A percentile compares a stretch with the other conserved stretches of the same genome.
These are phyloP conservation scores for Eidolon dupreanum DNA, from an alignment of 2,797 vertebrate genomes.

Conservation along the genomic window DNA sequence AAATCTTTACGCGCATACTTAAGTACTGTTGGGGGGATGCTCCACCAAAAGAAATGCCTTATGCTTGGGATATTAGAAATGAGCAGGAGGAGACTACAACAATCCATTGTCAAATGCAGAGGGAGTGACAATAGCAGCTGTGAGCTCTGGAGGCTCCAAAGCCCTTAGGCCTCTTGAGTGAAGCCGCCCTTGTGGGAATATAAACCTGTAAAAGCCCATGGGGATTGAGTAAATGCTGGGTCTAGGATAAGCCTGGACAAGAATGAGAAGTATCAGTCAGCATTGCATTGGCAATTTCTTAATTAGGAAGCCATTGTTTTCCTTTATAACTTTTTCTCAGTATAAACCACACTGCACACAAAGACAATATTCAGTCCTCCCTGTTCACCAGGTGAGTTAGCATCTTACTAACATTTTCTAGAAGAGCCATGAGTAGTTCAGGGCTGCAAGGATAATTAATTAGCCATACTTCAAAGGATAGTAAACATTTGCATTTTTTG, in stretches of 20 bases:
- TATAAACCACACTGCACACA: background rate
- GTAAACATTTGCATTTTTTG: background rate
- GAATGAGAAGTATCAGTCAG: background rate
- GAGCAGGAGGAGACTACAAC: rapidly evolving
- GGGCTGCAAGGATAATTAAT: background rate
- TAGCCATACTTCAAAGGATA: background rate
- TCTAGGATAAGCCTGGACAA: background rate
- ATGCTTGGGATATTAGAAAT: background rate
- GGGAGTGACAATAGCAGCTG: background rate
- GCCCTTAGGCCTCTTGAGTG: background rate
- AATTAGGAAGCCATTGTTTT: background rate
- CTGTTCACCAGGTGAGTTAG: background rate
- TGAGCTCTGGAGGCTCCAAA: background rate
- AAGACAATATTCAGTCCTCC: background rate
- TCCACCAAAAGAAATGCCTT: background rate
- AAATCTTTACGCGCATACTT: background rate
- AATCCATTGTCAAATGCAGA: background rate
- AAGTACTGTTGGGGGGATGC: background rate
- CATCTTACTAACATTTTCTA: background rate
- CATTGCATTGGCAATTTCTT: background rate
- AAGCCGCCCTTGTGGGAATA: background rate
- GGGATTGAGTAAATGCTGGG: background rate
- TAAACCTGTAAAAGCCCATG: background rate
- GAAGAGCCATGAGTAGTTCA: background rate
- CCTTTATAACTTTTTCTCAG: background rate